phyloP scores from a whole-genome alignment of 2,113 vertebrate genomes.

The Heteronetta atricapilla region DNA sequence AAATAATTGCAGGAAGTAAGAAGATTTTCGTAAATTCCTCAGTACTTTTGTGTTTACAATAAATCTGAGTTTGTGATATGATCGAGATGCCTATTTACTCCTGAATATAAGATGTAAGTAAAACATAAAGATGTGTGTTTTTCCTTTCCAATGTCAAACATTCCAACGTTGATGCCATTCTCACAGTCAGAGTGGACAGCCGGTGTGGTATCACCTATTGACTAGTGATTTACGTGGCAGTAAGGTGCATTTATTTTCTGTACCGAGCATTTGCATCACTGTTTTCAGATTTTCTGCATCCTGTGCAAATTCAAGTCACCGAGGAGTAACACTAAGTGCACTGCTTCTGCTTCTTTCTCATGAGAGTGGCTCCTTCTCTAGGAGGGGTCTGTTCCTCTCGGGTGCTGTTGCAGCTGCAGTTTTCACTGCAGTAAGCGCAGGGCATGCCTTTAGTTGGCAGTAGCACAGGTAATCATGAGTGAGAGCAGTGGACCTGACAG shows the following conservation, averaged over 20 bases:
- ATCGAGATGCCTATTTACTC: slow-evolving; percentile 64
- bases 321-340: neutral
- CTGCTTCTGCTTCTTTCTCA: neutral
- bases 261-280: slow-evolving; percentile 27
- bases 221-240: slow-evolving; percentile 54
- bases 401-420: neutral
- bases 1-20: slow-evolving; percentile 32
- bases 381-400: neutral
- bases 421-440: neutral
- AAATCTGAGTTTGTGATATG: slow-evolving; percentile 63
- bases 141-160: neutral
- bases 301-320: slow-evolving; percentile 1
- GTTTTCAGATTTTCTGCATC: neutral
- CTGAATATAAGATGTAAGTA: slow-evolving; percentile 43
- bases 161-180: neutral
- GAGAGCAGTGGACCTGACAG: neutral
- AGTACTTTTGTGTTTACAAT: slow-evolving; percentile 48
- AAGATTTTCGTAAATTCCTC: slow-evolving; percentile 46
- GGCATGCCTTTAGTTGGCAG: neutral
- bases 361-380: neutral
- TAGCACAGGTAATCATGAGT: neutral
- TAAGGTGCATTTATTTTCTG: slow-evolving; percentile 19
- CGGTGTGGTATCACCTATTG: neutral
- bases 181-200: neutral
- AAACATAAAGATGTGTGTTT: slow-evolving; percentile 1